phyloP scores from a whole-genome alignment of 2,113 vertebrate species.

The Colius striatus region DNA sequence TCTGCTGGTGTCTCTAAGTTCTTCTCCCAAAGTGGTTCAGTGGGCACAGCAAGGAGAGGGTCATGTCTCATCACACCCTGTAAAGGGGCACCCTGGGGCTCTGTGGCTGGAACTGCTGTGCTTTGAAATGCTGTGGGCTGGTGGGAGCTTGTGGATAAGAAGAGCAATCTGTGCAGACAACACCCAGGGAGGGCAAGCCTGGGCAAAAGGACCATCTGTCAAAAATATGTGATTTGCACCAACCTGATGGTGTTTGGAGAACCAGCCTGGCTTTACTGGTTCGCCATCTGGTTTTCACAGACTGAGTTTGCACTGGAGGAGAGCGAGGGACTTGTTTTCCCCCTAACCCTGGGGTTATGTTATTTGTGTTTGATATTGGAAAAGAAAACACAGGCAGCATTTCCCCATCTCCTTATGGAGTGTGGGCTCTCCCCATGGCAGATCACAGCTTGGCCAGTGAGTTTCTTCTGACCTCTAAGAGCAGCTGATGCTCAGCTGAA shows the following conservation, averaged over 20 bases:
- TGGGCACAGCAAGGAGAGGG: rapidly evolving
- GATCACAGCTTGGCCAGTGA: not conserved
- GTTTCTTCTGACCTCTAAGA: not conserved
- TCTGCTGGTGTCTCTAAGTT: not conserved
- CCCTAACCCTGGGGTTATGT: not conserved
- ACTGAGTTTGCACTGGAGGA: not conserved
- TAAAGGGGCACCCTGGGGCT: rapidly evolving
- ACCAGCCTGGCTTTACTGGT: not conserved
- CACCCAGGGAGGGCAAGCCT: not conserved
- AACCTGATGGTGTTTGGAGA: not conserved
- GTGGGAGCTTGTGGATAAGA: rapidly evolving
- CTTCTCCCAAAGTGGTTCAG: not conserved
- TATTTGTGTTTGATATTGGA: rapidly evolving
- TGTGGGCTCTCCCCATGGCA: not conserved
- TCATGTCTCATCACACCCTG: rapidly evolving
- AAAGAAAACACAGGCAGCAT: not conserved
- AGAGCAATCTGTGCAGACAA: not conserved
- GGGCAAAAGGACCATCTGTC: not conserved
- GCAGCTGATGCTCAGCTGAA: not conserved
- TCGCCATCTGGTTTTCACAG: not conserved
- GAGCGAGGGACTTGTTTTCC: not conserved
- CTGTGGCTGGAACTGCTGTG: rapidly evolving
- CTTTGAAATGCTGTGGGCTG: rapidly evolving
- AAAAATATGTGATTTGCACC: not conserved
- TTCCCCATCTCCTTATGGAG: rapidly evolving